These are phyloP conservation scores for Hoplodrina blanda DNA, from an alignment of 2,888 invertebrate genomes.

Conservation along the genomic window DNA sequence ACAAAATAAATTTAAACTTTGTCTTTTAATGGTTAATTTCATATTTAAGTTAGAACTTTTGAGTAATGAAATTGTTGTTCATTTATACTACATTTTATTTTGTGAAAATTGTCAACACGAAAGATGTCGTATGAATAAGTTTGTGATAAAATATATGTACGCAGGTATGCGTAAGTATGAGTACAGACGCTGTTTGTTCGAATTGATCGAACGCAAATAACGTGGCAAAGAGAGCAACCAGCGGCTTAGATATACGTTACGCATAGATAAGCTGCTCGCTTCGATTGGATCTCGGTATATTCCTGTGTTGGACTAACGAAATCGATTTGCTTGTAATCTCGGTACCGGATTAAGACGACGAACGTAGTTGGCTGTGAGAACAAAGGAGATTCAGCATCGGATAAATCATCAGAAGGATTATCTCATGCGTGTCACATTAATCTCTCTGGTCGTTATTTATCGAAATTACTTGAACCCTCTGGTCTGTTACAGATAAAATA, in stretches of 20 bases:
- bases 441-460: constrained; percentile 54
- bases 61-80: background rate
- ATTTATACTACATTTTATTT: constrained; percentile 16
- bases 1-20: constrained; percentile 42
- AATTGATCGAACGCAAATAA: constrained; percentile 77
- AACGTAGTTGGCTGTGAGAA: constrained; percentile 76
- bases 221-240: constrained; percentile 78
- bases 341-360: constrained; percentile 71
- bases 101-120: constrained; percentile 7
- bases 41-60: constrained; percentile 36
- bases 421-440: constrained; percentile 54
- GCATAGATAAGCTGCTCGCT: constrained; percentile 74
- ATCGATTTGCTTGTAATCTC: constrained; percentile 82
- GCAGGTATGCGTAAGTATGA: constrained; percentile 7
- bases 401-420: constrained; percentile 64
- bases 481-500: constrained; percentile 46
- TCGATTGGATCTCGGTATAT: constrained; percentile 77
- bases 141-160: constrained; percentile 7
- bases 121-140: background rate
- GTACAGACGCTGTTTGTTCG: constrained; percentile 65
- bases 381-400: constrained; percentile 67
- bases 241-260: constrained; percentile 73
- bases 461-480: constrained; percentile 42
- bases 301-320: constrained; percentile 73
- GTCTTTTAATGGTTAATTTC: constrained; percentile 36